phyloP scores from a whole-genome alignment of 1,140 invertebrate genomes.

The Drosophila bocki region DNA sequence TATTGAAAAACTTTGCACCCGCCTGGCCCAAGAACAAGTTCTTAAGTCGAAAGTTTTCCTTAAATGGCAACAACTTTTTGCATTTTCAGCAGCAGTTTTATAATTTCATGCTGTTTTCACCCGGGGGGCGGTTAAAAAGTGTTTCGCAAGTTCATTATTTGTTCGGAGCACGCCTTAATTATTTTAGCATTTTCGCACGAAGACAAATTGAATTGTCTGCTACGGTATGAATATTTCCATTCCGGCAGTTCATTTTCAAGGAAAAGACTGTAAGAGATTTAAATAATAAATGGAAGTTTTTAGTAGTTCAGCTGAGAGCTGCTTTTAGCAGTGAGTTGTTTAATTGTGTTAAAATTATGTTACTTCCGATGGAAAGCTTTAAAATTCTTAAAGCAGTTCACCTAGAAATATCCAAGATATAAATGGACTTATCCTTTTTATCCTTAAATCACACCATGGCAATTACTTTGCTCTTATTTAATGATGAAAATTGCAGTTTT shows the following conservation, averaged over 20 bases:
- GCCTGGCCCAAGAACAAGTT: slow-evolving; percentile 19
- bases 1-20: slow-evolving; percentile 75
- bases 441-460: neutral
- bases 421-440: neutral
- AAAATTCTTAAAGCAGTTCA: neutral
- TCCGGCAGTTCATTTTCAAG: neutral
- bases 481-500: slow-evolving; percentile 30
- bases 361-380: neutral
- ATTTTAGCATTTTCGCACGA: slow-evolving; percentile 55
- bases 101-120: slow-evolving; percentile 59
- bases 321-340: neutral
- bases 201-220: slow-evolving; percentile 54
- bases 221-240: slow-evolving; percentile 30
- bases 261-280: slow-evolving; percentile 7
- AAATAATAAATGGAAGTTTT: slow-evolving; percentile 1
- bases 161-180: slow-evolving; percentile 55
- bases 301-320: neutral
- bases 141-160: slow-evolving; percentile 65
- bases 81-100: slow-evolving; percentile 47
- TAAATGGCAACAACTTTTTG: slow-evolving; percentile 71
- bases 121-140: slow-evolving; percentile 27
- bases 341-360: neutral
- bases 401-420: neutral
- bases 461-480: neutral
- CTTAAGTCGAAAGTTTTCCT: slow-evolving; percentile 51